Percentiles rank a stretch among this genome's conserved stretches.
Conservation (phyloP, 2,797 vertebrate species). For the Dallia pectoralis region DNA sequence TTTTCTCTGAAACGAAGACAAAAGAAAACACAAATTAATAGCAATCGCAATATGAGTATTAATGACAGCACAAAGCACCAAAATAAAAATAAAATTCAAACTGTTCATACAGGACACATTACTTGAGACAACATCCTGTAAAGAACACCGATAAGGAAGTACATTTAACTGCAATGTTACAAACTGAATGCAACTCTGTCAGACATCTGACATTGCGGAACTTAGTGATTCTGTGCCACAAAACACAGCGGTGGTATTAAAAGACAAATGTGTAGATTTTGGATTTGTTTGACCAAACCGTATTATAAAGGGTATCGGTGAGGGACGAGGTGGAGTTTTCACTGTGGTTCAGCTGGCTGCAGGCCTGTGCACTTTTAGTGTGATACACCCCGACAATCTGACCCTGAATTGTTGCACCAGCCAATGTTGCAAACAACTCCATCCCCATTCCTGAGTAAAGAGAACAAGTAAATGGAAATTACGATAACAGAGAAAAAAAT, state of each 20-base stretch:
- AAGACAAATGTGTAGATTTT: not conserved
- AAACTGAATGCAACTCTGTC: not conserved
- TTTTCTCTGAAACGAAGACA: conserved; percentile 45
- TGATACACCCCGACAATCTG: conserved; percentile 69
- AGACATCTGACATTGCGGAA: not conserved
- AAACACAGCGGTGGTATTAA: not conserved
- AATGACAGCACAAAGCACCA: not conserved
- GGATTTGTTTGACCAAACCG: conserved; percentile 26
- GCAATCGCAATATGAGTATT: not conserved
- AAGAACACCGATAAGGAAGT: conserved; percentile 65
- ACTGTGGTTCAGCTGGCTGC: conserved; percentile 43
- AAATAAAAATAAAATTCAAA: not conserved
- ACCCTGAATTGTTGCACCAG: conserved; percentile 63
- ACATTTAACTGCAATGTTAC: not conserved
- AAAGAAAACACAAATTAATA: not conserved
- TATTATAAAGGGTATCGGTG: conserved; percentile 42
- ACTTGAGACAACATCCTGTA: not conserved
- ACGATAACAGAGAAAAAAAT: not conserved
- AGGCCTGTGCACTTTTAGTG: conserved; percentile 37
- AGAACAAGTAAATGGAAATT: not conserved
- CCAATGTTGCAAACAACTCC: conserved; percentile 61
- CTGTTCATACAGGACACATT: not conserved
- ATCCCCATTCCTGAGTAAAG: conserved; percentile 62
- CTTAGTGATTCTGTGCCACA: not conserved
- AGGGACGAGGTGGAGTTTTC: conserved; percentile 31